These are phyloP conservation scores for Enteromius fasciolatus DNA, from an alignment of 2,797 vertebrate species.

Conservation along the genomic window DNA sequence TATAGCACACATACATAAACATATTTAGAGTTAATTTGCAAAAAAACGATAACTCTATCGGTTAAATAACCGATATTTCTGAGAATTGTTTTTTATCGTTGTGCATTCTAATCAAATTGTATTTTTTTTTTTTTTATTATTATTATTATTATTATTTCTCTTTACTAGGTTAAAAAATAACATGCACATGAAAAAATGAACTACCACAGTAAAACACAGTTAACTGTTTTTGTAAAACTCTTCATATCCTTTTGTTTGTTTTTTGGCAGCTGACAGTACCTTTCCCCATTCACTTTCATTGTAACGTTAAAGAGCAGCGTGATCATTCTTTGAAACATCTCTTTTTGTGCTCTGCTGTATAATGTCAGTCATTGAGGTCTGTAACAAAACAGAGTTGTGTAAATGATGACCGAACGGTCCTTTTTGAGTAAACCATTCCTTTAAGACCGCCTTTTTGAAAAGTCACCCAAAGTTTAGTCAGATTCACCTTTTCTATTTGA, in stretches of 20 bases:
- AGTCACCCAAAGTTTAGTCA: constrained; percentile 34
- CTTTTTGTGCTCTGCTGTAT: neutral
- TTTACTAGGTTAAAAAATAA: too few relatives aligned
- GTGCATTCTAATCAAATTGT: too few relatives aligned
- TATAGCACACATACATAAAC: neutral
- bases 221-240: too few relatives aligned
- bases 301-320: neutral
- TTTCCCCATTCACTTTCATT: neutral
- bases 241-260: neutral
- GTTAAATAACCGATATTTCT: too few relatives aligned
- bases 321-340: neutral
- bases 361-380: neutral
- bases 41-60: too few relatives aligned
- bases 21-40: too few relatives aligned
- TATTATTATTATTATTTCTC: too few relatives aligned
- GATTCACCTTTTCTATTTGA: constrained; percentile 37
- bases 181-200: too few relatives aligned
- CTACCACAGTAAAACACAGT: too few relatives aligned
- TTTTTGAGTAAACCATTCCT: neutral
- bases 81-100: too few relatives aligned
- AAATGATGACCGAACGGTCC: neutral
- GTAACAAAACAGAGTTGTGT: neutral
- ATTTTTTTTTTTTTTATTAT: too few relatives aligned
- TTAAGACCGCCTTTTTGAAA: neutral
- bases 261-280: neutral